Evolutionary conservation across 2,113 vertebrate genomes (phyloP).

Genomic region (Podarcis muralis): DNA sequence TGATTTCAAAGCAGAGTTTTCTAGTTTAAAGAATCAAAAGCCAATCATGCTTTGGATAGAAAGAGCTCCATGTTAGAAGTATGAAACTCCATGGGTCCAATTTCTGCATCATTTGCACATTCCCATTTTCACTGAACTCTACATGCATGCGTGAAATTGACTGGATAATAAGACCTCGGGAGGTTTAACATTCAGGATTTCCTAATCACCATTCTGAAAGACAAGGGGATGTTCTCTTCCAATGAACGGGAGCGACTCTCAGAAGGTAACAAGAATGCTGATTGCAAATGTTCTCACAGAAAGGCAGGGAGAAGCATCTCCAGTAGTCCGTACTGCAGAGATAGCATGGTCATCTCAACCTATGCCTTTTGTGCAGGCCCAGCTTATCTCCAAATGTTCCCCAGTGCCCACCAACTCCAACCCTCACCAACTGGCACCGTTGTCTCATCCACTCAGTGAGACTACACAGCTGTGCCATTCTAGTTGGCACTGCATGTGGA

Average conservation of each 20-base stretch:
- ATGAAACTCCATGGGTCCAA: neutral
- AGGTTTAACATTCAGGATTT: slow-evolving; percentile 37
- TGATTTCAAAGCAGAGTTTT: slow-evolving; percentile 20
- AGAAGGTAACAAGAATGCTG: neutral
- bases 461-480: no score
- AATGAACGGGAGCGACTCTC: neutral
- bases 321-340: neutral
- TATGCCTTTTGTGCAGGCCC: neutral
- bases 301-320: neutral
- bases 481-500: no score
- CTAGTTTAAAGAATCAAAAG: neutral
- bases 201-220: slow-evolving; percentile 25
- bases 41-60: neutral
- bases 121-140: neutral
- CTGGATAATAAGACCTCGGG: slow-evolving; percentile 23
- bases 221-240: neutral
- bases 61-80: slow-evolving; percentile 6
- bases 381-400: no score
- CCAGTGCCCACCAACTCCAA: no score
- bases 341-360: neutral
- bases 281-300: neutral
- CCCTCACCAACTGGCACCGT: no score
- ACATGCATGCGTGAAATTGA: neutral
- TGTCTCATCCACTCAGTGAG: no score
- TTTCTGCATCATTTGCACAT: slow-evolving; percentile 14